Evolutionary conservation across 2,113 vertebrate species (phyloP).

Genomic region (Brachypodius melanocephalos): DNA sequence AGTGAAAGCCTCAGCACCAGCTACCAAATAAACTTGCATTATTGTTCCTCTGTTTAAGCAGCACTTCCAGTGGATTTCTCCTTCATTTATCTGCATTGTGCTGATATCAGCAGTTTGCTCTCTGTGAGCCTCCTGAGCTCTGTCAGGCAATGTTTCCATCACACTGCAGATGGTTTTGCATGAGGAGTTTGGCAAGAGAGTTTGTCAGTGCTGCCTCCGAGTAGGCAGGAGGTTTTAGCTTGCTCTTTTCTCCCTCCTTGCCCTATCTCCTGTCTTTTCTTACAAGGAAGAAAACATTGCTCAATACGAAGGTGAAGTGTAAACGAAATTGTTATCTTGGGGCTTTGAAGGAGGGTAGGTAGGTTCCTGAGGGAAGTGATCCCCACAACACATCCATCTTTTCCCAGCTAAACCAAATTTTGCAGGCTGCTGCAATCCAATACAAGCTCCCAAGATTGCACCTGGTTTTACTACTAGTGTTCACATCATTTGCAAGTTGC

Average conservation of each 20-base stretch:
- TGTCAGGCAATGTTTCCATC: neutral
- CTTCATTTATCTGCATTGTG: neutral
- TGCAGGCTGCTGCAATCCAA: fast-evolving
- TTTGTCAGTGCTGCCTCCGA: neutral
- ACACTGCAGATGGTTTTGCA: neutral
- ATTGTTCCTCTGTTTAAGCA: neutral
- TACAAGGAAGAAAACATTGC: neutral
- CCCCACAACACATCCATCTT: neutral
- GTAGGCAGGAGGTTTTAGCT: neutral
- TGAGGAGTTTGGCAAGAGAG: neutral
- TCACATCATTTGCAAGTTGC: neutral
- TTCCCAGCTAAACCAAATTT: neutral
- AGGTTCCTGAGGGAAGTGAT: neutral
- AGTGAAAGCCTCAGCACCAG: neutral
- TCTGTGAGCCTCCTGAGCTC: neutral
- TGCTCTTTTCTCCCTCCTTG: neutral
- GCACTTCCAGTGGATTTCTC: neutral
- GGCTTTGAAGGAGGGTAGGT: neutral
- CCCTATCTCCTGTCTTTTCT: neutral
- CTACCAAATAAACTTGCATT: neutral
- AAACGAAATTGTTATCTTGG: neutral
- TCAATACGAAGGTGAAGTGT: neutral
- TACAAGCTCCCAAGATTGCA: neutral
- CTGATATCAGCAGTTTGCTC: neutral
- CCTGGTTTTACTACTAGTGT: neutral